phyloP scores from a whole-genome alignment of 2,113 vertebrate species.

The Myotis brandtii region DNA sequence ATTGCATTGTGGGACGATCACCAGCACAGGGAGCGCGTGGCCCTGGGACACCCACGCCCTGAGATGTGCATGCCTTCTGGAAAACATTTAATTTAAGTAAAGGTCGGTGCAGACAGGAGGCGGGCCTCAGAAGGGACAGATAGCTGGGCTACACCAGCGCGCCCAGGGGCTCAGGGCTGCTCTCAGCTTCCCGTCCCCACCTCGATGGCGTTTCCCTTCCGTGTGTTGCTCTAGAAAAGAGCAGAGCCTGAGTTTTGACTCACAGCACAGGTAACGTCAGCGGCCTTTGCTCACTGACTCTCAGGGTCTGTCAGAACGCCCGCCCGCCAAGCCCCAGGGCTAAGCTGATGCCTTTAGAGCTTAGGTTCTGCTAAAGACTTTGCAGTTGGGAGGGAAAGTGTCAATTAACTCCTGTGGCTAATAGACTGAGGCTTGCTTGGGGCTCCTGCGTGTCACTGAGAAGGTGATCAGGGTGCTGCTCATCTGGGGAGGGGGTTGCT shows the following conservation, averaged over 20 bases:
- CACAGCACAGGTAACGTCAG: accelerated
- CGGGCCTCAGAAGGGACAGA: neutral
- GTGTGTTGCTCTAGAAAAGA: neutral
- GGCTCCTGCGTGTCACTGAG: neutral
- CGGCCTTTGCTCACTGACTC: neutral
- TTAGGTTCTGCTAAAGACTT: neutral
- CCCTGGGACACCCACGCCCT: too few relatives aligned
- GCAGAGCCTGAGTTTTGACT: neutral
- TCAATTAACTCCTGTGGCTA: neutral
- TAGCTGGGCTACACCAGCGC: accelerated
- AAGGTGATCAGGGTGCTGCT: neutral
- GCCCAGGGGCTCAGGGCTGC: neutral
- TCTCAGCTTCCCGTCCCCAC: neutral
- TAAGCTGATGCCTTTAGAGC: neutral
- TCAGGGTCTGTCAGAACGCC: neutral
- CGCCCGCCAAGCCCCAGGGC: neutral
- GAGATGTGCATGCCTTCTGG: accelerated
- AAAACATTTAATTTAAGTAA: neutral
- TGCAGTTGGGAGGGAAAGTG: neutral
- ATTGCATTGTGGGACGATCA: neutral
- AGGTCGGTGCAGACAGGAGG: neutral
- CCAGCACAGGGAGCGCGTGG: neutral
- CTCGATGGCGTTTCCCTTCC: neutral
- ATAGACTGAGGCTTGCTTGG: neutral
- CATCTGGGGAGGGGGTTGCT: neutral